These are phyloP conservation scores for Oryzias curvinotus DNA, from an alignment of 2,113 vertebrate species.

Conservation along the genomic window DNA sequence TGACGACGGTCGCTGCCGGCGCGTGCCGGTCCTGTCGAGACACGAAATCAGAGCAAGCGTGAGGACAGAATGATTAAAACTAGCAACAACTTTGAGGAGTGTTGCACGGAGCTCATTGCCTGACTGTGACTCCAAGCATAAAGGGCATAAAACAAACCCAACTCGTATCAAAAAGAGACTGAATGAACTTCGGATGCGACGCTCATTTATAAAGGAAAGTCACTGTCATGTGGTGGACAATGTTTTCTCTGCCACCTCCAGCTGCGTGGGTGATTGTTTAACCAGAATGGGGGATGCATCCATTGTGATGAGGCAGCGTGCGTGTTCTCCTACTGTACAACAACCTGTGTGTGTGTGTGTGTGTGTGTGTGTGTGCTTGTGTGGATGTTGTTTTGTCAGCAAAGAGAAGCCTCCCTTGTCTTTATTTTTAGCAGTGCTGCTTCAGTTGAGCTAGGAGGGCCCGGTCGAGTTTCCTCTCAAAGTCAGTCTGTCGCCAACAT, in stretches of 20 bases:
- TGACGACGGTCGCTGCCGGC: conserved; percentile 18
- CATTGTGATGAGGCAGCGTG: conserved; percentile 51
- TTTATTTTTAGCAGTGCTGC: conserved; percentile 77
- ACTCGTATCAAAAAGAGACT: conserved; percentile 51
- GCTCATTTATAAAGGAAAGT: conserved; percentile 63
- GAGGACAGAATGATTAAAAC: background rate
- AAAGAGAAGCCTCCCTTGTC: conserved; percentile 65
- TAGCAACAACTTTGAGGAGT: background rate
- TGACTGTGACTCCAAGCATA: conserved; percentile 19
- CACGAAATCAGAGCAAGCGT: background rate
- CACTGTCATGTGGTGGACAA: conserved; percentile 59
- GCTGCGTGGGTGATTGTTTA: conserved; percentile 43
- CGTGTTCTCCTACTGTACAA: conserved; percentile 7
- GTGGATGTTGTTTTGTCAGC: conserved; percentile 68
- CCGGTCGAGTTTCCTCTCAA: conserved; percentile 74
- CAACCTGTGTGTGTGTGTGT: conserved; percentile 38
- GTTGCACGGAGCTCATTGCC: background rate
- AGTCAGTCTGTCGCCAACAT: conserved; percentile 75
- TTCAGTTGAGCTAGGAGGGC: conserved; percentile 64
- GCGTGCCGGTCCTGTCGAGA: conserved; percentile 14
- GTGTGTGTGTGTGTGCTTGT: conserved; percentile 45
- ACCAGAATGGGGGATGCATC: conserved; percentile 48
- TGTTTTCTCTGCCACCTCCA: conserved; percentile 25
- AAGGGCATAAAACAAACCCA: conserved; percentile 25
- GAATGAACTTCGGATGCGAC: conserved; percentile 40